phyloP scores from a whole-genome alignment of 2,797 vertebrate genomes.

The Cossypha polioptera region DNA sequence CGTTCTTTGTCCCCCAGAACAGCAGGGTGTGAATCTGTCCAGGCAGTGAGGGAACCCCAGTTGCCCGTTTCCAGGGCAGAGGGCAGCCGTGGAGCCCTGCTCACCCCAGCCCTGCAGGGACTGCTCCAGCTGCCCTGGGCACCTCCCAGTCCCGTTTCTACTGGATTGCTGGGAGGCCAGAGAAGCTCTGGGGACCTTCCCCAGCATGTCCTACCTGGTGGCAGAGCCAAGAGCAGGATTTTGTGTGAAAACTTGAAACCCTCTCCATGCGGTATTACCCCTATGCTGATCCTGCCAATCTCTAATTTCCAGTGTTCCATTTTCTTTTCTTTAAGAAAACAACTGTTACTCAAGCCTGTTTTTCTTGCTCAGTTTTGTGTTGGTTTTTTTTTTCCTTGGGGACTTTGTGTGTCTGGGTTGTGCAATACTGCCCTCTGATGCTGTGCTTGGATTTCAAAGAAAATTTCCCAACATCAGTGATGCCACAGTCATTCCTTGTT shows the following conservation, averaged over 20 bases:
- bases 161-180: not conserved
- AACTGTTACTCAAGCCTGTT: not conserved
- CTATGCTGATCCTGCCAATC: not conserved
- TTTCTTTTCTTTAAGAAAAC: not conserved
- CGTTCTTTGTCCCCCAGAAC: not conserved
- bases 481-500: not conserved
- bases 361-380: not conserved
- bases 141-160: not conserved
- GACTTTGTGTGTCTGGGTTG: not conserved
- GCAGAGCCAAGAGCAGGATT: not conserved
- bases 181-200: not conserved
- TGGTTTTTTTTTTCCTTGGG: not conserved
- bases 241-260: not conserved
- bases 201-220: not conserved
- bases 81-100: not conserved
- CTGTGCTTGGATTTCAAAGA: not conserved
- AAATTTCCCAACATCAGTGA: not conserved
- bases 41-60: not conserved
- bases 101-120: not conserved
- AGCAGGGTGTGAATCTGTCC: not conserved
- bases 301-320: not conserved
- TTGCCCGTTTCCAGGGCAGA: not conserved
- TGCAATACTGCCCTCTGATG: conserved; percentile 58
- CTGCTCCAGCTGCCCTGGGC: not conserved
- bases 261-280: not conserved